A percentile compares a stretch with the other conserved stretches of the same genome.
Conservation (phyloP, 2,113 vertebrate genomes). For the Leucopsar rothschildi region DNA sequence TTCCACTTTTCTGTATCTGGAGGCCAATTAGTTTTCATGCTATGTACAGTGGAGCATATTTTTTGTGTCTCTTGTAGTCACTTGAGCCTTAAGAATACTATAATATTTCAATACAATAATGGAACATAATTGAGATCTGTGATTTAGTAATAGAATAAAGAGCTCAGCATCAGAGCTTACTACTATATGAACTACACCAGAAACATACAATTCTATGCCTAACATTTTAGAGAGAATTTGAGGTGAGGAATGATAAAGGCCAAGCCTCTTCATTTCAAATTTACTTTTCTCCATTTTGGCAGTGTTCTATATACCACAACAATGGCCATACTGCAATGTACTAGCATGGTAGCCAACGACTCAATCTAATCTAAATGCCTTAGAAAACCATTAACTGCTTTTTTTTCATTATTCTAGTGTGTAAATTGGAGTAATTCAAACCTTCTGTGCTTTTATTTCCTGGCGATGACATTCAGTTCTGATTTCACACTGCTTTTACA, state of each 20-base stretch:
- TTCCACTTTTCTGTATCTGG: slow-evolving; percentile 20
- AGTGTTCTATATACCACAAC: background rate
- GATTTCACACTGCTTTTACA: background rate
- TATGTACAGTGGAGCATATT: background rate
- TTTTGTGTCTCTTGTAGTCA: background rate
- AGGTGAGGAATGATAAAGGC: background rate
- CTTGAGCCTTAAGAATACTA: background rate
- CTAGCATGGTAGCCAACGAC: accelerated
- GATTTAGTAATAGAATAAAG: background rate
- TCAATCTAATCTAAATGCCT: background rate
- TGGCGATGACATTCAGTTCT: background rate
- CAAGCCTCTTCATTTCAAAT: background rate
- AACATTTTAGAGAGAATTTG: background rate
- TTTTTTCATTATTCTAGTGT: background rate
- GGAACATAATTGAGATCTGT: background rate
- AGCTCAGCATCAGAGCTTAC: background rate
- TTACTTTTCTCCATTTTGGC: background rate
- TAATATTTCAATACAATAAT: background rate
- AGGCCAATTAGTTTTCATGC: slow-evolving; percentile 4
- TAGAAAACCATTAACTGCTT: background rate
- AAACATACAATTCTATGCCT: background rate
- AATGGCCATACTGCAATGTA: background rate
- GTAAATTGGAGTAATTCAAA: background rate
- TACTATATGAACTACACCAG: background rate
- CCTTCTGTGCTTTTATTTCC: background rate